Base-by-base conservation (phyloP, 2,888 invertebrate species). In the Clitarchus hookeri region DNA sequence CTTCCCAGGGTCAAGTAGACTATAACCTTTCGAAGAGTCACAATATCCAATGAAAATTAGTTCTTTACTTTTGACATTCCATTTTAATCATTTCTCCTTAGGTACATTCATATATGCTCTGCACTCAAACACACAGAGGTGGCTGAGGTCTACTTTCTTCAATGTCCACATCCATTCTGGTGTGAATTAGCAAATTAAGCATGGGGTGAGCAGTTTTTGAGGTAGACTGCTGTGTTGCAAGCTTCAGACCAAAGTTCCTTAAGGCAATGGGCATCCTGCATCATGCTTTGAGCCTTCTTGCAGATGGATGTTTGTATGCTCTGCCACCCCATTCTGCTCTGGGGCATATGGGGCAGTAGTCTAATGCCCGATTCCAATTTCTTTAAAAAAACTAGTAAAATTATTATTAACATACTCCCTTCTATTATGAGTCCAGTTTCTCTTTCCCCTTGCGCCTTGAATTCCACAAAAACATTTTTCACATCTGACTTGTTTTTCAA, bases 181-280 rank as follows among this genome's bases (percentile, higher is more conserved):
- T 16, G 23, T 65, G 65, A 65, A 16, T 16, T 19, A 65, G 16
- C 23, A 6, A 65, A 13, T 65, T 6, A 65, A 65, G 65, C 16
- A 65, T 65, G 65, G 23, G 65, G 19, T 9, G 65, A 65, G 6
- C 65, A 23, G 19, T 65, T 65, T 19, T 65, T 65, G 4, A 65
- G 65, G 16, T 65, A 65, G 4, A 65, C 65, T 65, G 13, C 65
- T 65, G 65, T 65, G 65, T 65, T 65, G 65, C 65, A 65, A 19
- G 65, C 65, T 65, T 65, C 65, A 65, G 65, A 8, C 65, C 65
- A 65, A 65, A 65, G 65, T 65, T 65, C 65, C 65, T 65, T 65
- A 23, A 16, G 65, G 19, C 65, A 65, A 23, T 65, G 6, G 65
- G 65, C 65, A 65, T 65, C 19, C 65, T 65, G 65, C 11, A 65